Evolutionary conservation across 2,113 vertebrate species (phyloP), one percentile per base, ranked within the genome.

Genomic region (Dicaeum eximium): DNA sequence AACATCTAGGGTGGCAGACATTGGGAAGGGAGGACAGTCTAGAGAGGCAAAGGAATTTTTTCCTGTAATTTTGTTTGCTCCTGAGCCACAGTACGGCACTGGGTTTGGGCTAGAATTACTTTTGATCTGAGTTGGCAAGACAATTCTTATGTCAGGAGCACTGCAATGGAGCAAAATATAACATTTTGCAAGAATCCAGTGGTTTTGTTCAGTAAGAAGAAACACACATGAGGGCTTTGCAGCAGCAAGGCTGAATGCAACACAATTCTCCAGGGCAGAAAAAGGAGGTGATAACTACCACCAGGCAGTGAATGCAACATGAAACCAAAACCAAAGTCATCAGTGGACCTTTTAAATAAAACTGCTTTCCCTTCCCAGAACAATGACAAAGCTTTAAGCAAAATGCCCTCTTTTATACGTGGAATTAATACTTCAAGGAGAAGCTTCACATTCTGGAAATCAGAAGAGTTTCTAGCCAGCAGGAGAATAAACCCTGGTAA

Each of bases 231-330:
- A 66, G 16, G 19, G 13, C 22, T 88, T 83, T 70, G 64, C 42
- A 51, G 66, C 30, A 56, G 28, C 27, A 1, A 23, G 30, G 66
- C 15, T 3, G 0, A 3, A 11, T 53, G 27, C 18, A 54, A 2
- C 23, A 21, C 48, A 35, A 5, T 33, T 44, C n/a, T 73, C 17
- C 0, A 2, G 60, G 54, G 77, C 47, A 74, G 18, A 44, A 77
- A 71, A 61, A 90, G 11, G 54, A 77, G 47, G 47, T 54, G 30
- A 45, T 72, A 15, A n/a, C 66, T 60, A 19, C 24, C 25, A 79
- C n/a, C 24, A 54, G 30, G 4, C 47, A n/a, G 19, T 60, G 81
- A 94, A 78, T 28, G 12, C 7, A 38, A 21, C 38, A n/a, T 11
- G 33, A 82, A 86, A 71, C 25, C 42, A 80, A 40, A 25, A 45